phyloP scores from a whole-genome alignment of 2,113 vertebrate genomes.

The Cryptoleucopteryx plumbea region DNA sequence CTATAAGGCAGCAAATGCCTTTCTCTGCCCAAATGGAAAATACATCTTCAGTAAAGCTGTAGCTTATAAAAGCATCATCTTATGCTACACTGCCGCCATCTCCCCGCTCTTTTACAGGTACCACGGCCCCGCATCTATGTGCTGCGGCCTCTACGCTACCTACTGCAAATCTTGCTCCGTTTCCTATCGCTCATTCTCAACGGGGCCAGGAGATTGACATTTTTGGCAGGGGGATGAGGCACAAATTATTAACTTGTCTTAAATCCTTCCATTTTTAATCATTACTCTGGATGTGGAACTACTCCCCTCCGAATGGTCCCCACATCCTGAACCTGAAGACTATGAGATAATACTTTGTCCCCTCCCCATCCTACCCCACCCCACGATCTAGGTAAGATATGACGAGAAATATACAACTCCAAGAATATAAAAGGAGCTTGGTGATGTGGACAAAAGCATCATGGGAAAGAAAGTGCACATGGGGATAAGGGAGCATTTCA shows the following conservation, averaged over 20 bases:
- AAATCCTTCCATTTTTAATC: constrained; percentile 55
- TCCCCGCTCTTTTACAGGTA: not conserved
- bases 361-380: not conserved
- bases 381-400: not conserved
- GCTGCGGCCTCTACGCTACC: not conserved
- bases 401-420: constrained; percentile 45
- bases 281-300: constrained; percentile 21
- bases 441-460: constrained; percentile 46
- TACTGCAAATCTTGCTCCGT: not conserved
- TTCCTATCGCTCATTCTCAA: constrained; percentile 24
- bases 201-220: not conserved
- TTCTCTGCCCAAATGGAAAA: constrained; percentile 53
- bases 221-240: constrained; percentile 21
- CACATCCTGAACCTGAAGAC: constrained; percentile 64
- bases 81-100: constrained; percentile 6
- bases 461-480: constrained; percentile 28
- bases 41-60: constrained; percentile 44
- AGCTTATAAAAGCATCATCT: constrained; percentile 45
- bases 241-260: not conserved
- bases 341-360: constrained; percentile 26
- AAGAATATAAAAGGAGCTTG: constrained; percentile 32
- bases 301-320: constrained; percentile 15
- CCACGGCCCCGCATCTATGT: not conserved
- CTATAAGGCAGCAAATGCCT: constrained; percentile 31
- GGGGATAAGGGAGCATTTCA: not conserved